Percentiles rank a stretch among this genome's conserved stretches.
phyloP scores from a whole-genome alignment of 2,888 invertebrate genomes.

The Parasteatoda lunata region DNA sequence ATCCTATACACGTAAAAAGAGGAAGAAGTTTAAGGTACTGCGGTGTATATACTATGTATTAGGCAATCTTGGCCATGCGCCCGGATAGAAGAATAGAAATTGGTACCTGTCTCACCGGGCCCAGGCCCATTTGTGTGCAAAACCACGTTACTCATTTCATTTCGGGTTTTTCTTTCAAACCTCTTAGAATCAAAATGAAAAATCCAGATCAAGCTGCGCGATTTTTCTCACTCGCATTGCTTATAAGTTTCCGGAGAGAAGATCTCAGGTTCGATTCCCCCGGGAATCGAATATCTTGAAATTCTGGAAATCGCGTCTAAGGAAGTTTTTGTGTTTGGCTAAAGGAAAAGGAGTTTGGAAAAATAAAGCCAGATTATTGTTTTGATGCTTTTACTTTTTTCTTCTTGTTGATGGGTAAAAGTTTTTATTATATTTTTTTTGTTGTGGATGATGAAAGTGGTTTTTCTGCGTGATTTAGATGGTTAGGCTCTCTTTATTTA shows the following conservation, averaged over 20 bases:
- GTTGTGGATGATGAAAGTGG: conserved; percentile 39
- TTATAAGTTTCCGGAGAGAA: not conserved
- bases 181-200: conserved; percentile 62
- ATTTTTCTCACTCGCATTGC: conserved; percentile 51
- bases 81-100: conserved; percentile 42
- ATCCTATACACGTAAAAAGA: conserved; percentile 1
- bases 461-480: conserved; percentile 53
- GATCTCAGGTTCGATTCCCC: not conserved
- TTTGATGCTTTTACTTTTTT: conserved; percentile 30
- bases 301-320: conserved; percentile 29
- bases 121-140: conserved; percentile 56
- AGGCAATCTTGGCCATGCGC: conserved; percentile 59
- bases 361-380: conserved; percentile 29
- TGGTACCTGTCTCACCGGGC: conserved; percentile 44
- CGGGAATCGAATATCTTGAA: not conserved
- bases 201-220: conserved; percentile 62
- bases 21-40: conserved; percentile 6
- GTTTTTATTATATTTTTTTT: not conserved
- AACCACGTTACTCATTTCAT: conserved; percentile 40
- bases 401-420: not conserved
- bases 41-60: conserved; percentile 53
- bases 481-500: conserved; percentile 16
- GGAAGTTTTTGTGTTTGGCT: not conserved
- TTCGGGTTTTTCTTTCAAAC: not conserved
- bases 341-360: no score